Evolutionary conservation across 1,140 invertebrate genomes (phyloP), one percentile per base, ranked within the genome.

Genomic region (Aporrectodea caliginosa): DNA sequence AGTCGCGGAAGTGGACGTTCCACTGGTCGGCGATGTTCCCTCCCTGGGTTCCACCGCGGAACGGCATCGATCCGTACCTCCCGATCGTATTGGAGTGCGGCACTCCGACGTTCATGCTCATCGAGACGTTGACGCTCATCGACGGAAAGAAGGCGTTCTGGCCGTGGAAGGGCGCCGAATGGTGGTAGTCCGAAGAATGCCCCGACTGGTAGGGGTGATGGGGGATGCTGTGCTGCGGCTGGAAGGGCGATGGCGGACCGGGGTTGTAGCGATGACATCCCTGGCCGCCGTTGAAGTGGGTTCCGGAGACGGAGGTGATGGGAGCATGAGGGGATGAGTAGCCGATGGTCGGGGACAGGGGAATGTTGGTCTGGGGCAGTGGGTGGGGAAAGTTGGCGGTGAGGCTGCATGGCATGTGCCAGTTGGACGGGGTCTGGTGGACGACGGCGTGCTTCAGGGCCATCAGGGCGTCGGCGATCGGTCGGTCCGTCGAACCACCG

Each of bases 51-150:
- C 43, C 22, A 58, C 43, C 43, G 43, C 43, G 43, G 43, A 58
- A 58, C 43, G 43, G 43, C 6, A 22, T 58, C 6, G 43, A 6
- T 6, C 43, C 43, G 43, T 58, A 58, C 43, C 43, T 6, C 22
- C 43, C 83, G 0, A 91, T 89, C 27, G 92, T 91, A 84, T 93
- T 93, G 75, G 94, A 35, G 30, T 82, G 82, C 30, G 85, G 86
- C 77, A 90, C 84, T 2, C 88, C 88, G 92, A 97, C 96, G 29
- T 95, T 97, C 95, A 97, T 97, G 86, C 96, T 96, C 95, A 97
- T 97, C 78, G 94, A 96, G 0, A 97, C 95, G 85, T 97, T 98
- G 79, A 97, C 95, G 84, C 94, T 95, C 95, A 98, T 97, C 81
- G 93, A 93, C 27, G 93, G 93, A 86, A 94, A 94, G 80, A 84